Evolutionary conservation across 2,113 vertebrate species (phyloP).

Genomic region (Paracanthobrama guichenoti): DNA sequence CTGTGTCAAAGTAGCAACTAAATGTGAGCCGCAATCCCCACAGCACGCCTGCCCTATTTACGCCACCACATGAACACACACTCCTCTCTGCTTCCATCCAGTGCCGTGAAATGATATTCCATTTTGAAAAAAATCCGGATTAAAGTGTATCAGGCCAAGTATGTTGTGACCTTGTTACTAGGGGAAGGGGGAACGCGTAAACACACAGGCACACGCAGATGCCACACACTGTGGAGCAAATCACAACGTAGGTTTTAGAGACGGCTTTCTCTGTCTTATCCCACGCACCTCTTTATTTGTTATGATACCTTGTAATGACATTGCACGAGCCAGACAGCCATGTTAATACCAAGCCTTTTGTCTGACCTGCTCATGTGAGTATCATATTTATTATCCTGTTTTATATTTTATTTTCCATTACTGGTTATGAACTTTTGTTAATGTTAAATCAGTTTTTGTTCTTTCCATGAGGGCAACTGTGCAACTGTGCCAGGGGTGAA

Average conservation of each 20-base stretch:
- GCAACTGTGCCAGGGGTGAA: too few species aligned
- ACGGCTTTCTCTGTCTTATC: slow-evolving; percentile 30
- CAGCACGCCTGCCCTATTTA: slow-evolving; percentile 71
- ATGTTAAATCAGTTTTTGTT: neutral
- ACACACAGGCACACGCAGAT: slow-evolving; percentile 43
- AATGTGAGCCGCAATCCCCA: slow-evolving; percentile 66
- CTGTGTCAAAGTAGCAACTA: slow-evolving; percentile 70
- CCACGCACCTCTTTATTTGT: slow-evolving; percentile 31
- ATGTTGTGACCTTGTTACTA: slow-evolving; percentile 75
- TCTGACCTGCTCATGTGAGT: slow-evolving; percentile 7
- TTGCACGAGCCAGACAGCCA: slow-evolving; percentile 18
- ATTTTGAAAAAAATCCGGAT: slow-evolving; percentile 76
- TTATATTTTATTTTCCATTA: neutral
- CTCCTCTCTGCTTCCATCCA: slow-evolving; percentile 60
- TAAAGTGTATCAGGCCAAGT: slow-evolving; percentile 75
- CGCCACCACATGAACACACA: slow-evolving; percentile 53
- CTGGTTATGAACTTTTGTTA: neutral
- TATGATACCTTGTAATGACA: slow-evolving; percentile 9
- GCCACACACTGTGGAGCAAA: slow-evolving; percentile 56
- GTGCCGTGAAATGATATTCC: slow-evolving; percentile 74
- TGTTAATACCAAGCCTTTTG: slow-evolving; percentile 1
- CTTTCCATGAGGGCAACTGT: neutral
- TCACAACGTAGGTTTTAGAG: slow-evolving; percentile 34
- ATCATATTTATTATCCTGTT: slow-evolving; percentile 6
- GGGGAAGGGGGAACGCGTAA: slow-evolving; percentile 54